Evolutionary conservation across 2,797 vertebrate species (phyloP), one percentile per base, ranked within the genome.

Genomic region (Diplodus sargus): DNA sequence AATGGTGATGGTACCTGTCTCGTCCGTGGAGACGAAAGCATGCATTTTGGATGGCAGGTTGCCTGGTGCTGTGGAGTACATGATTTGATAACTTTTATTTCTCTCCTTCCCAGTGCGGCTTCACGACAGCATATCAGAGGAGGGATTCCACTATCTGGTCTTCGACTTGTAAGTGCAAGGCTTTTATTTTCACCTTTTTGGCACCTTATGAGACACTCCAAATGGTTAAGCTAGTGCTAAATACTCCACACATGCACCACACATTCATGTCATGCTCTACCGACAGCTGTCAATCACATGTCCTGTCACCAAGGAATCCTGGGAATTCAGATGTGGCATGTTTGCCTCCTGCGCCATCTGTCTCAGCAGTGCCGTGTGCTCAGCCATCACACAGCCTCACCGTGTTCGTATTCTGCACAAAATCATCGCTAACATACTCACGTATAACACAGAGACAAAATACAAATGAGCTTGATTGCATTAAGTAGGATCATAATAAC

Each of bases 61-160:
- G 52, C 53, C 66, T 54, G 58, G n/a, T 59, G 11, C 43, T 57
- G 22, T 16, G 20, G 10, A 68, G 49, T 56, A 48, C 39, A 68
- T 62, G 53, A 72, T 3, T 9, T 1, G 76, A 17, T 74, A 51
- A 75, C 54, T 66, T 25, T 68, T 10, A 7, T n/a, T 42, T 47
- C 14, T 65, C 23, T 48, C 6, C 23, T 42, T 25, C 14, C 28
- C 17, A 93, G 93, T 93, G 70, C 88, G 93, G 5, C 91, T 92
- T 30, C 92, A 93, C n/a, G 92, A 93, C 80, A 93, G 91, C 86
- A 93, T 93, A 83, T 93, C 92, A 28, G 91, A 99, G 92, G 98
- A 99, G 90, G 97, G 97, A 86, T 98, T 97, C 92, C 98, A 99
- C 95, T 99, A 99, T 92, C 94, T 99, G 91, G 97, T 99, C 91